Conservation (phyloP, 1,140 invertebrate genomes). For the Eueides isabella region DNA sequence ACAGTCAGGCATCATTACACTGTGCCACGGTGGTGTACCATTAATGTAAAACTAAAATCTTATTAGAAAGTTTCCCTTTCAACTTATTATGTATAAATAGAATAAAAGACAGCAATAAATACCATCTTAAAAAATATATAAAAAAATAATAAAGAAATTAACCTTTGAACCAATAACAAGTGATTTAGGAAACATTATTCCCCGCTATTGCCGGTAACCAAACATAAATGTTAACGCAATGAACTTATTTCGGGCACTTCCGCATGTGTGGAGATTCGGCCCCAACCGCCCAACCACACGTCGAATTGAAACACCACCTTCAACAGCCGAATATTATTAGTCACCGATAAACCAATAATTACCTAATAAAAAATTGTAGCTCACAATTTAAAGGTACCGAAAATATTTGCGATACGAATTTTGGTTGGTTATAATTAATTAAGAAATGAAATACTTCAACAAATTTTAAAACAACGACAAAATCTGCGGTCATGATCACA, state of each 20-base stretch:
- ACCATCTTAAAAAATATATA: not conserved
- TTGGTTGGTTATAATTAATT: not conserved
- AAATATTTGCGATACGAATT: not conserved
- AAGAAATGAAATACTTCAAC: not conserved
- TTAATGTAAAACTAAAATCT: no score
- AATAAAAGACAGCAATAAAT: no score
- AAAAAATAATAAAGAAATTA: not conserved
- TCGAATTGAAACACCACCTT: conserved; percentile 58
- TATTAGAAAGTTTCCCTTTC: no score
- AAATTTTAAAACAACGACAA: conserved; percentile 58
- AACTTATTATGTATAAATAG: no score
- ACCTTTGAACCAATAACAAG: conserved; percentile 4
- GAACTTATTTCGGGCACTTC: conserved; percentile 74
- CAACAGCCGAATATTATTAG: conserved; percentile 27
- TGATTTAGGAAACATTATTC: conserved; percentile 12
- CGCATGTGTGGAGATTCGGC: conserved; percentile 64
- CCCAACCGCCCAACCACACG: conserved; percentile 45
- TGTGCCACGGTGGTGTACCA: no score
- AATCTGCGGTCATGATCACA: conserved; percentile 73
- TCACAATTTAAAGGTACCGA: not conserved
- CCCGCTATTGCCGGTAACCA: conserved; percentile 30
- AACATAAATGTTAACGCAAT: conserved; percentile 55
- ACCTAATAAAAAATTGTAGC: not conserved
- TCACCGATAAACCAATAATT: not conserved
- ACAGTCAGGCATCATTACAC: no score